These are phyloP conservation scores for Hypomecis atomaria DNA, from an alignment of 2,888 invertebrate species.

Conservation along the genomic window DNA sequence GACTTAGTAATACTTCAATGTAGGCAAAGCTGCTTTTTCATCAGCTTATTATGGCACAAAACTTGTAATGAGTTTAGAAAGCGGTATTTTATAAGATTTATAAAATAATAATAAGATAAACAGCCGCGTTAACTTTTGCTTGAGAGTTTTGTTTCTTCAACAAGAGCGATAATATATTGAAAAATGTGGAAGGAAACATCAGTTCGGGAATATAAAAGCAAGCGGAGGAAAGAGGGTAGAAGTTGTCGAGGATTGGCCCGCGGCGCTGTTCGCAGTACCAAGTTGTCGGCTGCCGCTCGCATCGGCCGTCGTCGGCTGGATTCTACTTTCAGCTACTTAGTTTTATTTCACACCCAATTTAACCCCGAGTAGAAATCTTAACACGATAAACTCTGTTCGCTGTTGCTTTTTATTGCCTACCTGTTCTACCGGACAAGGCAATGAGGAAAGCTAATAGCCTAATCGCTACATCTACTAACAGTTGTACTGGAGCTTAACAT, in stretches of 20 bases:
- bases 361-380: constrained; percentile 56
- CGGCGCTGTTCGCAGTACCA: constrained; percentile 37
- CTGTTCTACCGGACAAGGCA: constrained; percentile 34
- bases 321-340: constrained; percentile 68
- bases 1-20: constrained; percentile 29
- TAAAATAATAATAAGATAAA: constrained; percentile 52
- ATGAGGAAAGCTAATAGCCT: not conserved
- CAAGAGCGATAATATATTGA: constrained; percentile 64
- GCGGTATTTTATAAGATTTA: constrained; percentile 54
- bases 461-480: no score
- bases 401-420: constrained; percentile 53
- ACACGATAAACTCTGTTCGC: constrained; percentile 58
- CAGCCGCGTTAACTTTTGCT: constrained; percentile 49
- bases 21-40: constrained; percentile 32
- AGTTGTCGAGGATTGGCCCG: constrained; percentile 54
- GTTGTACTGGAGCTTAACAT: no score
- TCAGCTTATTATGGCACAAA: constrained; percentile 35
- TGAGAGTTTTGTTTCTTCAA: constrained; percentile 56
- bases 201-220: constrained; percentile 55
- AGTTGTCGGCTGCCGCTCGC: constrained; percentile 41
- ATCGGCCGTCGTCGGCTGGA: constrained; percentile 57
- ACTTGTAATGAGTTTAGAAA: constrained; percentile 45
- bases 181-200: constrained; percentile 58
- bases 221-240: constrained; percentile 56
- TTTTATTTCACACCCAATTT: constrained; percentile 76